Base-by-base conservation (phyloP, 2,113 vertebrate species). In the Neomonachus schauinslandi region DNA sequence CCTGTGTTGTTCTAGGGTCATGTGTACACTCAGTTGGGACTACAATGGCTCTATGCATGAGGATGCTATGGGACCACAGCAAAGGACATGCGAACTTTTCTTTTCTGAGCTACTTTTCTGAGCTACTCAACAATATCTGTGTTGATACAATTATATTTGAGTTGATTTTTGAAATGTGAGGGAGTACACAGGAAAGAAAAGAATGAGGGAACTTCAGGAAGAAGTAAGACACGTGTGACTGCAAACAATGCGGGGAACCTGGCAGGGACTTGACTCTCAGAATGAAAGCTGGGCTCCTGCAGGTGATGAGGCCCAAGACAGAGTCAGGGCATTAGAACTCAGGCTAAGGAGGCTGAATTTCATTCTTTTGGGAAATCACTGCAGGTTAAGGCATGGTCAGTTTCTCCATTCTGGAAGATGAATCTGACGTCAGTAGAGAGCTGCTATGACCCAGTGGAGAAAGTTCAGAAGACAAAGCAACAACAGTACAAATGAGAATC, bases 141-240 rank as follows among this genome's bases (percentile, higher is more conserved):
- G 26, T 53, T 67, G 36, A 36, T 22, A 95, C 57, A 93, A 46
- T 67, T 77, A 71, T 22, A 53, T 69, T 71, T 83, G 9, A 83
- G 36, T 55, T 94, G 39, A 63, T 61, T 86, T 96, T 86, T 72
- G 63, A 95, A 96, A 80, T 74, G 33, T 85, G 26, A 92, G 81
- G 42, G 9, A 31, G 6, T 74, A 67, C 55, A 57, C 51, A 90
- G 42, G 15, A 51, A 82, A 77, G 24, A 67, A 95, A 93, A 0
- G 13, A 31, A 93, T 71, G 24, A 46, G 11, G 10, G 9, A 59
- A 61, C 59, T 90, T 33, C 63, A 59, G 71, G 16, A 11, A 90
- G 24, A 67, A 2, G 22, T 53, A 93, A 92, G n/a, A 24, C 26
- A n/a, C 6, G 42, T 33, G 24, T 19, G 89, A 33, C 5, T 61